Base-by-base conservation (phyloP, 2,888 invertebrate genomes). In the Onthophagus sagittarius region DNA sequence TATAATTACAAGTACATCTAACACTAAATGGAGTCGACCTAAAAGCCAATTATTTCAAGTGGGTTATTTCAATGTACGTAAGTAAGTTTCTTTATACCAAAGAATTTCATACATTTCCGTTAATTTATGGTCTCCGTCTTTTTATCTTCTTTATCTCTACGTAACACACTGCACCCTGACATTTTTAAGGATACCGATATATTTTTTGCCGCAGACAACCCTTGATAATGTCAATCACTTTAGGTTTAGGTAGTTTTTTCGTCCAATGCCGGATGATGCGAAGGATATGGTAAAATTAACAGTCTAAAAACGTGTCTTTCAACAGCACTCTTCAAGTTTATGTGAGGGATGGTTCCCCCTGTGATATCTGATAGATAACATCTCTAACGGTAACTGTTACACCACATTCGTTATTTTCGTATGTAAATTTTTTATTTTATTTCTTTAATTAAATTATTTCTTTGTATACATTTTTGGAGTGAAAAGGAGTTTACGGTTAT, bases 281-380 rank as follows among this genome's bases (percentile, higher is more conserved):
- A 64, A 64, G 63, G 15, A 14, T 13, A 23, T 64, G 39, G 67
- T 67, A 15, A 23, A n/a, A 67, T 67, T 23, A 31, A 23, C 23
- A 67, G 67, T 31, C 67, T n/a, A 14, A 31, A 23, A 23, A 23
- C 67, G 67, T 67, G 32, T 67, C 67, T 67, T 67, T 67, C 67
- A 15, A 32, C 67, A 67, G 31, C 67, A 15, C 15, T 23, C 67
- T n/a, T 15, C 7, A 31, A 23, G 67, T n/a, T 31, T 67, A 31
- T 67, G 67, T 67, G n/a, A 31, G 15, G 15, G 31, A 15, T 53
- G 39, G 39, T 7, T 53, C 39, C 39, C 39, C 39, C 11, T 9
- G 9, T 53, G 39, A 11, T 53, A 11, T 53, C 39, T 53, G 39
- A 9, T 7, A 53, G 39, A 53, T 53, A 53, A 53, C 39, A 53